Evolutionary conservation across 1,140 invertebrate genomes (phyloP).

Genomic region (Drosophila sechellia): DNA sequence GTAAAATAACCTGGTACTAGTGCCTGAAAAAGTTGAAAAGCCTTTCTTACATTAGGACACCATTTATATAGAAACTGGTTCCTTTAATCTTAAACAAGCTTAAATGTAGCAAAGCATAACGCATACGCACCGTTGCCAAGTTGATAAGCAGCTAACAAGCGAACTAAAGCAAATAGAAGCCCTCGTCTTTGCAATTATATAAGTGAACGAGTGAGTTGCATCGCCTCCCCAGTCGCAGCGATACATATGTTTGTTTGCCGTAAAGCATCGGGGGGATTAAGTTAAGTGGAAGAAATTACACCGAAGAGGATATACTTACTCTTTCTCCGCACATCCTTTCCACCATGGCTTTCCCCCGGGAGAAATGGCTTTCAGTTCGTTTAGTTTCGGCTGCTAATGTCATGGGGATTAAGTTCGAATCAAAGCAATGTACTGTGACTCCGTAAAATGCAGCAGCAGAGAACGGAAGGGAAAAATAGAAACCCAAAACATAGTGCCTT

Average conservation of each 20-base stretch:
- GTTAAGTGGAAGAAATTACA: slow-evolving; percentile 83
- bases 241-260: slow-evolving; percentile 42
- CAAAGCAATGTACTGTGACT: slow-evolving; percentile 80
- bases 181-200: slow-evolving; percentile 5
- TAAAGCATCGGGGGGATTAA: slow-evolving; percentile 65
- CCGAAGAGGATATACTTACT: slow-evolving; percentile 58
- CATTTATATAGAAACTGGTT: too few relatives aligned
- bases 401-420: slow-evolving; percentile 77
- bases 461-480: not conserved
- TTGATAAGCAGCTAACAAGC: slow-evolving; percentile 12
- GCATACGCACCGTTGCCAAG: slow-evolving; percentile 63
- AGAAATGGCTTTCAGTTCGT: slow-evolving; percentile 77
- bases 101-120: slow-evolving; percentile 1
- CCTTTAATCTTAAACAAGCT: not conserved
- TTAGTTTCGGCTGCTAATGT: slow-evolving; percentile 69
- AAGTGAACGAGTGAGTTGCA: slow-evolving; percentile 15
- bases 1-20: too few relatives aligned
- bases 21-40: not conserved
- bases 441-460: slow-evolving; percentile 60
- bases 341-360: not conserved
- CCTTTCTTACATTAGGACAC: not conserved
- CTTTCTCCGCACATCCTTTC: not conserved
- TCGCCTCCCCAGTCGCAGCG: slow-evolving; percentile 5
- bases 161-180: slow-evolving; percentile 21
- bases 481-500: slow-evolving; percentile 8